Conservation (phyloP, 2,888 invertebrate species). For the Hoplodrina ambigua region DNA sequence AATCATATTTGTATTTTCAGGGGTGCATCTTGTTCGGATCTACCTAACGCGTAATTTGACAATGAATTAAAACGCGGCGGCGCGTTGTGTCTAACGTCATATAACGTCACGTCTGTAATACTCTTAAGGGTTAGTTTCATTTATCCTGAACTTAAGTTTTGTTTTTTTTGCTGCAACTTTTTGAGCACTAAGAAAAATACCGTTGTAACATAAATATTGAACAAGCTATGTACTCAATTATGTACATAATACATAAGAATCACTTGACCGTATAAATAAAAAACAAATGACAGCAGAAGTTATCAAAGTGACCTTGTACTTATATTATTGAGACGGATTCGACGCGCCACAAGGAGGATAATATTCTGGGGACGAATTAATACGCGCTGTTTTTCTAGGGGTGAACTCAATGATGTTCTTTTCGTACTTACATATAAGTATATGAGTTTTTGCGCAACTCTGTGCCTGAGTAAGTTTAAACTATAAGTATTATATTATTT, state of each 20-base stretch:
- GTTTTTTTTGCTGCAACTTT: background rate
- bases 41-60: too few relatives aligned
- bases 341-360: conserved; percentile 46
- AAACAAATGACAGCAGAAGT: conserved; percentile 43
- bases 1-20: background rate
- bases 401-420: conserved; percentile 57
- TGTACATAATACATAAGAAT: conserved; percentile 17
- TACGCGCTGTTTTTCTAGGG: conserved; percentile 47
- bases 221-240: conserved; percentile 8
- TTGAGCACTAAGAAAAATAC: background rate
- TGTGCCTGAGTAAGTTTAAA: background rate
- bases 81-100: too few relatives aligned
- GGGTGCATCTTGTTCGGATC: background rate
- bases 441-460: conserved; percentile 20
- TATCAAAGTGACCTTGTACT: conserved; percentile 54
- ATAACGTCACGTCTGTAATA: too few relatives aligned
- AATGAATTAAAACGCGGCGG: too few relatives aligned
- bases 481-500: background rate
- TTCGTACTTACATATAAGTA: conserved; percentile 36
- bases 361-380: conserved; percentile 36
- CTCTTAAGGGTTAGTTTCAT: too few relatives aligned
- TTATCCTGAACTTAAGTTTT: background rate
- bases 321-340: conserved; percentile 44
- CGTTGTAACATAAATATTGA: conserved; percentile 1
- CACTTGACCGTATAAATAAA: conserved; percentile 37